Percentiles rank a stretch among this genome's conserved stretches.
Conservation (phyloP, 37 sponge, comb jelly and placozoan species). For the Theonella swinhoei region DNA sequence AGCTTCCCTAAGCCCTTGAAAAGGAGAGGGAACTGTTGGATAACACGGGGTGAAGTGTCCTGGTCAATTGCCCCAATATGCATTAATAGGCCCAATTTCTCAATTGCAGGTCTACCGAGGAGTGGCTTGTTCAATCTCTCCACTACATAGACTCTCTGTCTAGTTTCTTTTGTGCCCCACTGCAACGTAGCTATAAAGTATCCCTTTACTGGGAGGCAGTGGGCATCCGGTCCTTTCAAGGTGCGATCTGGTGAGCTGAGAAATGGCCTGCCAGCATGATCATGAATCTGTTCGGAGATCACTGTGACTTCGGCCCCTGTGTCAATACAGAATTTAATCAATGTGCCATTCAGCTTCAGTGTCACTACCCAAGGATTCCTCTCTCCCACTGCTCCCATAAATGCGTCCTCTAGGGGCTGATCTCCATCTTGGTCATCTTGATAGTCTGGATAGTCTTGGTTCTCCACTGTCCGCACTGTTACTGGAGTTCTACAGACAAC, state of each 20-base stretch:
- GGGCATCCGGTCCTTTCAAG: not conserved
- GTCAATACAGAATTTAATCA: slow-evolving; percentile 10
- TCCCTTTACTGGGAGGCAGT: too few relatives aligned
- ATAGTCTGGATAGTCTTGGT: too few relatives aligned
- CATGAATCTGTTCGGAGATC: not conserved
- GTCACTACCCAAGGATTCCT: too few relatives aligned
- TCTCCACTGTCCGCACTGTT: too few relatives aligned
- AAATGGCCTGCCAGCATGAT: not conserved
- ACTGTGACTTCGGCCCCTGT: slow-evolving; percentile 40
- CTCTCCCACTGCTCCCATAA: too few relatives aligned
- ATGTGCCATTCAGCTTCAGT: not conserved
- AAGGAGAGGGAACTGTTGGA: slow-evolving; percentile 22
- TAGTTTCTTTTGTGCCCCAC: not conserved
- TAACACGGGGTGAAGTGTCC: not conserved
- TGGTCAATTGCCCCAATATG: too few relatives aligned
- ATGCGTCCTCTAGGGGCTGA: too few relatives aligned
- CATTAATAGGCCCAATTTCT: slow-evolving; percentile 22
- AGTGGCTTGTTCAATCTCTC: slow-evolving; percentile 1
- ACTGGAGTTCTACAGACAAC: too few relatives aligned
- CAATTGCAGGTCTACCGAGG: slow-evolving; percentile 45
- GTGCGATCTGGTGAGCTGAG: not conserved
- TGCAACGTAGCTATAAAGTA: not conserved
- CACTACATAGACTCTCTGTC: slow-evolving; percentile 19
- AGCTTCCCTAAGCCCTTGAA: slow-evolving; percentile 51
- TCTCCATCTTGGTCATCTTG: too few relatives aligned